phyloP scores from a whole-genome alignment of 2,113 vertebrate genomes.

The Sialia sialis region DNA sequence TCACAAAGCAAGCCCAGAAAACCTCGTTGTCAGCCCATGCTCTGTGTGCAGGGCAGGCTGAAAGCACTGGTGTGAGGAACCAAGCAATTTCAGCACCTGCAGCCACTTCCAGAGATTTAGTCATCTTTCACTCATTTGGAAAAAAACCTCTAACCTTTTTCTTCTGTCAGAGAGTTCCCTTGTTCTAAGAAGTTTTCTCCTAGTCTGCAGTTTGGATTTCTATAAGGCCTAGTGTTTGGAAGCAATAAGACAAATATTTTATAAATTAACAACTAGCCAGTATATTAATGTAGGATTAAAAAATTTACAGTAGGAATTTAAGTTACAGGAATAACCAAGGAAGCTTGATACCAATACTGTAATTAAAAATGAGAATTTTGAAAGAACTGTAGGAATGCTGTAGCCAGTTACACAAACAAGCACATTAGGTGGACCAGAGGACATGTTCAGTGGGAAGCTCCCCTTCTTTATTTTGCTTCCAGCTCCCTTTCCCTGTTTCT shows the following conservation, averaged over 20 bases:
- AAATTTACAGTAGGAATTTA: not conserved
- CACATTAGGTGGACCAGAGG: not conserved
- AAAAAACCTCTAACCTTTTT: not conserved
- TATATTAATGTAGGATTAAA: not conserved
- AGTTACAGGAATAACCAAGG: not conserved
- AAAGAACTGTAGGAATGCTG: not conserved
- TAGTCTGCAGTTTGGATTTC: not conserved
- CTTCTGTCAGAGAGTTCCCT: not conserved
- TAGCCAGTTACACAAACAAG: not conserved
- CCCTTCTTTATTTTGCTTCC: not conserved
- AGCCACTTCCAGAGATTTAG: not conserved
- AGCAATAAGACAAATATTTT: not conserved
- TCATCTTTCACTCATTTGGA: accelerated
- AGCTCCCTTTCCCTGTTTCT: not conserved
- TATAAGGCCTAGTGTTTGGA: not conserved
- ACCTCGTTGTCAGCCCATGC: accelerated
- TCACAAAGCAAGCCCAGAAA: not conserved
- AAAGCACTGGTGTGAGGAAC: accelerated
- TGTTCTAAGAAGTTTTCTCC: not conserved
- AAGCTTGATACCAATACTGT: not conserved
- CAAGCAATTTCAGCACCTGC: not conserved
- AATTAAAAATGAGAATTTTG: not conserved
- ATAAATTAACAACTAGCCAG: not conserved
- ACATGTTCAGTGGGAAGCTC: not conserved
- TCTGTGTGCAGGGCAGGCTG: accelerated